A percentile compares a stretch with the other conserved stretches of the same genome.
Conservation (phyloP, 2,888 invertebrate species). For the Subacronicta megacephala region DNA sequence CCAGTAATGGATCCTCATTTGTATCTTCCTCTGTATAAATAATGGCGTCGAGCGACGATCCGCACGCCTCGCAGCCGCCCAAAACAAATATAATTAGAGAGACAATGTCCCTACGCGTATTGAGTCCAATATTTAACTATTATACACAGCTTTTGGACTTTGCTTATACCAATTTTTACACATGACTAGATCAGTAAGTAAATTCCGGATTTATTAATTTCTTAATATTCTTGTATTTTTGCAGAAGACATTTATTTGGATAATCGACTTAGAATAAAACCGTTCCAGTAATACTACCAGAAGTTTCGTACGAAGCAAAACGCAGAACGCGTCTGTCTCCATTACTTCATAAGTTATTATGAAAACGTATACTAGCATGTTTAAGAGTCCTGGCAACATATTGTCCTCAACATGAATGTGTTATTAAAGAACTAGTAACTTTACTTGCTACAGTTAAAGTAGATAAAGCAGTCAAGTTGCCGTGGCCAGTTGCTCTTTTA, state of each 20-base stretch:
- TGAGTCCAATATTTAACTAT: slow-evolving; percentile 45
- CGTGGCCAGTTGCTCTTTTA: slow-evolving; percentile 13
- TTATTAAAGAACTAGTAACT: slow-evolving; percentile 22
- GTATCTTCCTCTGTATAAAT: slow-evolving; percentile 83
- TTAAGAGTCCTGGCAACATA: slow-evolving; percentile 57
- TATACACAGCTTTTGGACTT: slow-evolving; percentile 33
- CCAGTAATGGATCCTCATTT: slow-evolving; percentile 85
- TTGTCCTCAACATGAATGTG: slow-evolving; percentile 43
- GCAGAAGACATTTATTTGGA: neutral
- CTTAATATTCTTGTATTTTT: too few species aligned
- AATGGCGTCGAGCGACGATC: slow-evolving; percentile 74
- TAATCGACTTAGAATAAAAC: too few species aligned
- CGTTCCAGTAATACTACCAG: slow-evolving; percentile 50
- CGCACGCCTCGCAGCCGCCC: slow-evolving; percentile 67
- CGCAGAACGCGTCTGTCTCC: too few species aligned
- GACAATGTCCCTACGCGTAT: slow-evolving; percentile 65
- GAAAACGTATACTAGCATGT: slow-evolving; percentile 61
- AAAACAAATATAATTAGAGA: slow-evolving; percentile 80
- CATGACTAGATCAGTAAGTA: too few species aligned
- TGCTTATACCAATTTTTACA: slow-evolving; percentile 11
- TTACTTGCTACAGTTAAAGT: slow-evolving; percentile 6
- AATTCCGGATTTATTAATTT: too few species aligned
- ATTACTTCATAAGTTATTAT: slow-evolving; percentile 68
- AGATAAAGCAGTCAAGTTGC: slow-evolving; percentile 16
- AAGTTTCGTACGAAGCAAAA: slow-evolving; percentile 67